phyloP scores from a whole-genome alignment of 2,113 vertebrate genomes.

The Hydropotes inermis region DNA sequence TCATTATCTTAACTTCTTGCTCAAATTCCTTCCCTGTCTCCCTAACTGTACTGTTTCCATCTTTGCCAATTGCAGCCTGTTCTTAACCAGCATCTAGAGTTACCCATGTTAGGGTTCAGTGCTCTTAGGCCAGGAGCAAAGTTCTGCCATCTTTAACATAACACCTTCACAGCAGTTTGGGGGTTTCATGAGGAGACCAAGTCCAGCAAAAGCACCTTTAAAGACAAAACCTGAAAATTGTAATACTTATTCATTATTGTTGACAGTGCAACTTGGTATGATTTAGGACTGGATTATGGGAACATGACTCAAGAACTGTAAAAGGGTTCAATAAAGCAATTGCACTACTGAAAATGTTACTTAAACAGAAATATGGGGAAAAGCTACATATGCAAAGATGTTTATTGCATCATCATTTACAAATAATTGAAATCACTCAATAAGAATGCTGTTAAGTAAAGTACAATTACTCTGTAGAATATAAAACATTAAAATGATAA shows the following conservation, averaged over 20 bases:
- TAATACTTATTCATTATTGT: background rate
- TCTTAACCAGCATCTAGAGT: background rate
- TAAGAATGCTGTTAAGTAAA: background rate
- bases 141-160: background rate
- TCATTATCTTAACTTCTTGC: background rate
- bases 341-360: background rate
- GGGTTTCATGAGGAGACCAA: background rate
- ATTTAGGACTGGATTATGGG: background rate
- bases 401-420: background rate
- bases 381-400: background rate
- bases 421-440: background rate
- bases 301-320: background rate
- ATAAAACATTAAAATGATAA: background rate
- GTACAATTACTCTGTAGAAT: background rate
- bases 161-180: background rate
- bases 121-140: rapidly evolving
- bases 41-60: background rate
- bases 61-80: background rate
- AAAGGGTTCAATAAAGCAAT: background rate
- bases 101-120: background rate
- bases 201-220: background rate
- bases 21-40: background rate
- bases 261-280: background rate
- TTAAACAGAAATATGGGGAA: background rate
- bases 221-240: background rate